Conservation (phyloP, 2,113 vertebrate genomes). For the Meriones unguiculatus region DNA sequence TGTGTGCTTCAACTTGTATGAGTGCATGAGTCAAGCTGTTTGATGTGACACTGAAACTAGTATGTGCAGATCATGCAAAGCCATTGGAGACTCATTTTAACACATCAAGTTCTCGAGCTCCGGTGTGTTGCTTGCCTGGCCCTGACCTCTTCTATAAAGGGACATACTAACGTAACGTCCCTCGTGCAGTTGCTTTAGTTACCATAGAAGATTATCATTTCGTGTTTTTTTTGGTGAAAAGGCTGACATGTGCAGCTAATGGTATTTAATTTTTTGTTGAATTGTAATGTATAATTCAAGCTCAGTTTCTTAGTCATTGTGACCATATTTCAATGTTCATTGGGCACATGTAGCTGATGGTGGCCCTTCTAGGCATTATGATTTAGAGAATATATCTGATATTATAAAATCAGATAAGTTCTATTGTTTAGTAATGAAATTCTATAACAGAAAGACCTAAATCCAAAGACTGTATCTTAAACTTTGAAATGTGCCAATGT, state of each 20-base stretch:
- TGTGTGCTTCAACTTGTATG: not conserved
- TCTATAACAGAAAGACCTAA: not conserved
- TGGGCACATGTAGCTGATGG: not conserved
- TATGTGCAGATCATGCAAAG: not conserved
- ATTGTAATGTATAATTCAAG: not conserved
- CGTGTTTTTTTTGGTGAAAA: not conserved
- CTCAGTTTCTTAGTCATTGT: not conserved
- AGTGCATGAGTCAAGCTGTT: not conserved
- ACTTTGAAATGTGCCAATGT: not conserved
- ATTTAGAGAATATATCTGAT: not conserved
- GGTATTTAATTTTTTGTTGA: not conserved
- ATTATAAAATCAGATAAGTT: not conserved
- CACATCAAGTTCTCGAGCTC: not conserved
- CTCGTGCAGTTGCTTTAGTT: not conserved
- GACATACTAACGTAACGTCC: not conserved
- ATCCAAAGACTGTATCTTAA: not conserved
- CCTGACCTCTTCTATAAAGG: not conserved
- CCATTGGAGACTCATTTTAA: not conserved
- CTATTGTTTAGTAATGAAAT: not conserved
- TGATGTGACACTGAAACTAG: not conserved
- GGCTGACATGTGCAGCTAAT: not conserved
- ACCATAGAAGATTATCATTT: not conserved
- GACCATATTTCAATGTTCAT: not conserved
- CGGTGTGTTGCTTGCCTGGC: fast-evolving
- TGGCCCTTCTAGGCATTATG: not conserved